Evolutionary conservation across 1,140 invertebrate species (phyloP), one percentile per base, ranked within the genome.

Genomic region (Sogatella furcifera): DNA sequence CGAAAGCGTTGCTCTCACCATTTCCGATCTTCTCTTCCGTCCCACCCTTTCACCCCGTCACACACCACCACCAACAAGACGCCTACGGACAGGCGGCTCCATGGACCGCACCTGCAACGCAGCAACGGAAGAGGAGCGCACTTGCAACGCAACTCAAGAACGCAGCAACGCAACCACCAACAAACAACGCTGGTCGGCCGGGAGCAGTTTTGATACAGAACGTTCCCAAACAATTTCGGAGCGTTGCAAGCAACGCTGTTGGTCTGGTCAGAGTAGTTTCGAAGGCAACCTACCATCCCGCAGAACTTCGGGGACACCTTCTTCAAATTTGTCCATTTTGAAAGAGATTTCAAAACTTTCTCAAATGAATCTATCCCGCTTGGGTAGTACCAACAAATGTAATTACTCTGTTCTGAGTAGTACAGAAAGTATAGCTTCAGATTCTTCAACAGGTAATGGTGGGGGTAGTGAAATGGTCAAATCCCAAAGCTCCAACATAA

Each of bases 291-390:
- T 46, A n/a, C 49, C 55, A n/a, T 22, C 52, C 14, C 55, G 49
- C 2, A 41, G 19, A 5, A 56, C 59, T 19, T 19, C 55, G 59
- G 61, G 62, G 3, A 54, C 67, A 3, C 65, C 59, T 22, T 57
- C 62, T 54, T 67, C 63, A 8, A 70, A 69, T 52, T 44, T 70
- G 8, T 81, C 81, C 63, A 81, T 86, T 61, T 76, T 86, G 5
- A 80, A 82, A 44, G 86, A 88, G 68, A 86, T 88, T 38, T 82
- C 84, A 1, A 86, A 88, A 69, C 68, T 88, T 5, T 87, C 85
- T 5, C 81, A 86, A 65, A 80, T 88, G 60, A 86, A 86, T 71
- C 73, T 88, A 34, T 82, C 85, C 0, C 76, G 83, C 54, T 72
- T 86, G 2, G 82, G 82, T 59, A 79, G 83, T 57, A 76, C 77